Base-by-base conservation (phyloP, 2,113 vertebrate genomes). In the Butastur rufipennis region DNA sequence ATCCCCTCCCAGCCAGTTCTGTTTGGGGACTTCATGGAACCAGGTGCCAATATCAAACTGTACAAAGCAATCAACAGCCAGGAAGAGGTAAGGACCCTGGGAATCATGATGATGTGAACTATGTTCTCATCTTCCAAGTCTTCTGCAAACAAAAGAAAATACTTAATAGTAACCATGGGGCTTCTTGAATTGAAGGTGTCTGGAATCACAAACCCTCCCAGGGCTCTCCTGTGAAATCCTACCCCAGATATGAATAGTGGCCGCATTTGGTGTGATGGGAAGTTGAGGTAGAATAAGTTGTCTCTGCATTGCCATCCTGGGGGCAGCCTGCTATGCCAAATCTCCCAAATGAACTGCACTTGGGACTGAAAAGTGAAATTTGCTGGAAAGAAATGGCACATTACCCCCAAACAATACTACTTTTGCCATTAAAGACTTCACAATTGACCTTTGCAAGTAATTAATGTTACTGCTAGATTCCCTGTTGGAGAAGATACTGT, bases 1-100 rank as follows among this genome's bases (percentile, higher is more conserved):
- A 88, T 99, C 25, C 98, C 98, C 13, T 97, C 73, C 83, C 98
- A 98, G 73, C 99, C 99, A 42, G 96, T 99, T 95, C 96, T 99
- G 7, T 99, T 98, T 32, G 99, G 99, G 31, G 99, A 99, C 97
- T 99, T 99, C 95, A 99, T 99, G 98, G 96, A 96, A 7, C 98
- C 98, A 40, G 98, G 96, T 74, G 87, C 98, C 13, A 98, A 98
- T 40, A 70, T 80, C 89, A 99, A 98, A 94, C 45, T 97, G 43
- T 99, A 99, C 59, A 95, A 98, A 92, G 96, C 97, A 68, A 99
- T 99, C 10, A 86, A 98, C 13, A 98, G 98, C 81, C 98, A 97
- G 90, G 98, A 98, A 29, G 99, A 98, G 98, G 99, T 99, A 90
- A 88, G 95, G 75, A 36, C 13, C 5, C 4, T 20, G 10, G 56